Base-by-base conservation (phyloP, 2,797 vertebrate species). In the Gambusia yucatana region DNA sequence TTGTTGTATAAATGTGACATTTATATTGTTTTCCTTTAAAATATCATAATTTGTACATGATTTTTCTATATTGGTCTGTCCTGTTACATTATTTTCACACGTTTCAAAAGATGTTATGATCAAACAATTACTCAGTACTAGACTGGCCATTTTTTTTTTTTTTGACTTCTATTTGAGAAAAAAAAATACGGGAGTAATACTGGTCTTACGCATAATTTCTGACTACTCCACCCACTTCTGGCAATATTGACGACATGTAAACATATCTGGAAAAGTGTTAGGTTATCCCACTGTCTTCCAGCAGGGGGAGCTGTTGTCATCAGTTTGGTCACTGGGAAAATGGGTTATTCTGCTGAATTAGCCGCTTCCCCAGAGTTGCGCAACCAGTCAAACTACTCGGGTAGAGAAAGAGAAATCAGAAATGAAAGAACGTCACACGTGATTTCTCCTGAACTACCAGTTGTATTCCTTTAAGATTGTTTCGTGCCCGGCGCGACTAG, bases 281-380 rank as follows among this genome's bases (percentile, higher is more conserved):
- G 39, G 9, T 43, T 43, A 69, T 86, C 0, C 79, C 61, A 0
- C 14, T 28, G 50, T 0, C 13, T 0, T 73, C 92, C 95, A 82
- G 79, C 75, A 55, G 84, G 93, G 72, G 93, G 85, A 43, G 93
- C 93, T 93, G 87, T 91, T 95, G 93, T 57, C 87, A 78, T 86
- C 82, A 8, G n/a, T 72, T 80, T 80, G 25, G 55, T 20, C 9
- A 2, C n/a, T 36, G 1, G 28, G 33, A 30, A 39, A 59, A 52
- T 10, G 14, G 28, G 2, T 41, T 8, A 22, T n/a, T 50, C 57
- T 17, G 61, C 3, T 41, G 36, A 22, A 17, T 8, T 8, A 20
- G 20, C 36, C 6, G 13, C 36, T 20, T 28, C 17, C n/a, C 52
- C 41, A 14, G 47, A 72, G 67, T 81, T 81, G 79, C 47, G 77